Evolutionary conservation across 2,888 invertebrate genomes (phyloP).

Genomic region (Orchesella flavescens): DNA sequence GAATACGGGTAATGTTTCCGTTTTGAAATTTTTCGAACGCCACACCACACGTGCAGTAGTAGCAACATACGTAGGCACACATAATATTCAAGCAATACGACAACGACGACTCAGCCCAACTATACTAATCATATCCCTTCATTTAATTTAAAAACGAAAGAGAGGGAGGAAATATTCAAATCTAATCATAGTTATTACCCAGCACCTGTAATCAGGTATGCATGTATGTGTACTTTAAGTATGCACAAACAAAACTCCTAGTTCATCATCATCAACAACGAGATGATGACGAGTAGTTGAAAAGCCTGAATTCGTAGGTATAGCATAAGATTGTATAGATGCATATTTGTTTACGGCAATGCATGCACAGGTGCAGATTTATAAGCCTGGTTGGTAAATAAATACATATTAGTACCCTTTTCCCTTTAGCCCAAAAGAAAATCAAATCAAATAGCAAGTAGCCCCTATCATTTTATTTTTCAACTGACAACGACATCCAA

Average conservation of each 20-base stretch:
- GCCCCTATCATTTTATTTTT: constrained; percentile 4
- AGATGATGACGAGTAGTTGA: not conserved
- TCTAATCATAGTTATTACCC: constrained; percentile 67
- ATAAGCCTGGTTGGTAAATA: too few species aligned
- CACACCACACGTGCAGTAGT: too few species aligned
- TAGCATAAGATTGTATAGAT: not conserved
- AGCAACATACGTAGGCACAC: too few species aligned
- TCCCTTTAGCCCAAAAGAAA: not conserved
- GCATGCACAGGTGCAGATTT: too few species aligned
- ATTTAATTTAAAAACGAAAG: constrained; percentile 43
- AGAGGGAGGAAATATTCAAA: constrained; percentile 63
- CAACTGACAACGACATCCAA: not conserved
- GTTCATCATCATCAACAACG: constrained; percentile 25
- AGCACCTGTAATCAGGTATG: constrained; percentile 58
- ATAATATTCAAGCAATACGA: too few species aligned
- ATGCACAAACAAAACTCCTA: constrained; percentile 30
- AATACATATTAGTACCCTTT: not conserved
- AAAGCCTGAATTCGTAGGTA: not conserved
- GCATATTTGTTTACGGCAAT: not conserved
- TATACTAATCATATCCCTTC: not conserved
- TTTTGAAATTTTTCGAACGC: too few species aligned
- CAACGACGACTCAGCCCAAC: too few species aligned
- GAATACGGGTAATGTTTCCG: too few species aligned
- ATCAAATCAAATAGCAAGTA: constrained; percentile 10
- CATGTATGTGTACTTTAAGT: constrained; percentile 58